A percentile compares a stretch with the other conserved stretches of the same genome.
These are phyloP conservation scores for Galeopterus variegatus DNA, from an alignment of 2,113 vertebrate species.

Conservation along the genomic window DNA sequence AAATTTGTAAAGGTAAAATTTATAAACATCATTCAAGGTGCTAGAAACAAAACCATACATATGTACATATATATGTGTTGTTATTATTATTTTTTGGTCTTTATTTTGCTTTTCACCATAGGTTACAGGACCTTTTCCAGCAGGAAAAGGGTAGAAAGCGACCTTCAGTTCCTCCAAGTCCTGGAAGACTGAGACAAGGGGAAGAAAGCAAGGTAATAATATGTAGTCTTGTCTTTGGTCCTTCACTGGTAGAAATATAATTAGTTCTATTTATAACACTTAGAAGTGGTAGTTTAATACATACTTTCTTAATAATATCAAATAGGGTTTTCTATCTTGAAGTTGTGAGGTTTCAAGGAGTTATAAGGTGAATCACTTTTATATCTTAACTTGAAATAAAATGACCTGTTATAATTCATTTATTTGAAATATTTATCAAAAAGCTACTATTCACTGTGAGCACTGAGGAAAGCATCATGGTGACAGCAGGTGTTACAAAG, in stretches of 20 bases:
- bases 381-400: constrained; percentile 34
- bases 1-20: constrained; percentile 48
- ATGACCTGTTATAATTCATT: not conserved
- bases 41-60: not conserved
- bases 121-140: constrained; percentile 98
- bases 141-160: constrained; percentile 98
- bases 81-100: not conserved
- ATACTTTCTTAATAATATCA: constrained; percentile 27
- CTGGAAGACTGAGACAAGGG: constrained; percentile 95
- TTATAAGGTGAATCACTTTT: constrained; percentile 22
- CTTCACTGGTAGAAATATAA: not conserved
- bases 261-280: not conserved
- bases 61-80: not conserved
- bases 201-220: constrained; percentile 95
- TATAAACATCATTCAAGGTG: not conserved
- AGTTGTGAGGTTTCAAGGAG: constrained; percentile 54
- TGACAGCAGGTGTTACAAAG: not conserved
- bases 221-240: not conserved
- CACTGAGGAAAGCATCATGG: not conserved
- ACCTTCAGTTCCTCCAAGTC: constrained; percentile 97
- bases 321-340: not conserved
- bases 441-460: not conserved
- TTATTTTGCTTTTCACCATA: constrained; percentile 77
- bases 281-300: not conserved
- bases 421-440: constrained; percentile 3